Conservation (phyloP, 2,888 invertebrate genomes). For the Synergus japonicus region DNA sequence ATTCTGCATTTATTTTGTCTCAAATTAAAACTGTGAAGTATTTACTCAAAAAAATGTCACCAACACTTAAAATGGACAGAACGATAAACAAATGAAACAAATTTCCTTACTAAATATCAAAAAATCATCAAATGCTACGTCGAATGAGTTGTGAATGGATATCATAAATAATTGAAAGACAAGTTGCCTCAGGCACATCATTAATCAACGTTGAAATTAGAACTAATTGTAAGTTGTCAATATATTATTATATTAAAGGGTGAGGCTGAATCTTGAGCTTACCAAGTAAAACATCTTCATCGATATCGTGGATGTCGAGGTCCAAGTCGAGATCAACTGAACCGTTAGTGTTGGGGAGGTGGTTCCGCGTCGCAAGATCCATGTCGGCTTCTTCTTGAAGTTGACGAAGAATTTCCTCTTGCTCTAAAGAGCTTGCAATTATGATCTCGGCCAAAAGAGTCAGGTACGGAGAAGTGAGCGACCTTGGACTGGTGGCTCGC, state of each 20-base stretch:
- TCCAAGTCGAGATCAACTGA: constrained; percentile 68
- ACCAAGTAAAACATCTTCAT: constrained; percentile 75
- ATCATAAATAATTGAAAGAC: neutral
- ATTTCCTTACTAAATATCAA: too few species aligned
- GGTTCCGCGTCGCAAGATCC: constrained; percentile 62
- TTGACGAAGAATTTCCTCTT: constrained; percentile 56
- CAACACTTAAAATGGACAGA: too few species aligned
- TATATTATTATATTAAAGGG: neutral
- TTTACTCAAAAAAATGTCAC: too few species aligned
- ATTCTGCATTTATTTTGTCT: too few species aligned
- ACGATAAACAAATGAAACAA: too few species aligned
- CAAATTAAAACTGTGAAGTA: too few species aligned
- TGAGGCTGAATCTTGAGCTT: constrained; percentile 55
- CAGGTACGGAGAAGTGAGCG: constrained; percentile 71
- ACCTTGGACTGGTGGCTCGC: constrained; percentile 70
- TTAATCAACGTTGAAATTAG: constrained; percentile 19
- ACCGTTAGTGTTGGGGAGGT: constrained; percentile 62
- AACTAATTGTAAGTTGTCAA: neutral
- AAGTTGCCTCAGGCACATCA: neutral
- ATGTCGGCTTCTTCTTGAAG: constrained; percentile 57
- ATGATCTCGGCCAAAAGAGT: constrained; percentile 73
- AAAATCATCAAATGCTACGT: too few species aligned
- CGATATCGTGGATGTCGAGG: constrained; percentile 67
- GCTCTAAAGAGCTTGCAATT: constrained; percentile 64
- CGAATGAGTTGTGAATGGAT: too few species aligned